Conservation (phyloP, 30 jellyfish, hydroid and myxozoan species). For the Hydractinia echinata region DNA sequence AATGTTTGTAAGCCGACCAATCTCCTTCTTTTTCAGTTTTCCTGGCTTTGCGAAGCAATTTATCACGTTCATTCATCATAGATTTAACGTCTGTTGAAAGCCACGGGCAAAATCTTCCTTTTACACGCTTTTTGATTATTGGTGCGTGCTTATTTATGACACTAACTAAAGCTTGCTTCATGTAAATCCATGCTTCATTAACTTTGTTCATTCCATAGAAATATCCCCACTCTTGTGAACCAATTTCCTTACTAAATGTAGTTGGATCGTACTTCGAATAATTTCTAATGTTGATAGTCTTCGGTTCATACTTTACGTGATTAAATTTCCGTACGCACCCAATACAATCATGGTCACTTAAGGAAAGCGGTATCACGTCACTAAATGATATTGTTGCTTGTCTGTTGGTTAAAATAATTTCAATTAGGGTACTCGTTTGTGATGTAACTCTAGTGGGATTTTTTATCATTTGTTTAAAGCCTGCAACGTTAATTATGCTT, state of each 20-base stretch:
- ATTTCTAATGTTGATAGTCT: background rate
- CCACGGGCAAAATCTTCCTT: too few relatives aligned
- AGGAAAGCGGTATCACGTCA: background rate
- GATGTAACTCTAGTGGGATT: background rate
- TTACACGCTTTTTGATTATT: too few relatives aligned
- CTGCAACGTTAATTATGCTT: conserved; percentile 2
- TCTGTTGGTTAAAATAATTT: background rate
- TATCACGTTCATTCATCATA: too few relatives aligned
- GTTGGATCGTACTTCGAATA: background rate
- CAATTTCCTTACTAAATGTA: conserved; percentile 3
- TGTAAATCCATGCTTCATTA: background rate
- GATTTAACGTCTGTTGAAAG: too few relatives aligned
- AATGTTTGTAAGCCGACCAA: too few relatives aligned
- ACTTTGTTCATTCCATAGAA: background rate
- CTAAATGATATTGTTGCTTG: background rate
- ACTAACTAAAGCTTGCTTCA: background rate
- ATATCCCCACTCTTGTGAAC: background rate
- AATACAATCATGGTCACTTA: too few relatives aligned
- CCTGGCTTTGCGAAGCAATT: too few relatives aligned
- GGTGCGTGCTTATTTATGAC: background rate
- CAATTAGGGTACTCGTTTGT: too few relatives aligned
- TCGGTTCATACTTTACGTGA: too few relatives aligned
- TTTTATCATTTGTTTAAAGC: conserved; percentile 1
- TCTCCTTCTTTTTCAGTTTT: too few relatives aligned
- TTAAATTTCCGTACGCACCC: too few relatives aligned